Base-by-base conservation (phyloP, 2,888 invertebrate species). In the Tanytarsus gracilentus region DNA sequence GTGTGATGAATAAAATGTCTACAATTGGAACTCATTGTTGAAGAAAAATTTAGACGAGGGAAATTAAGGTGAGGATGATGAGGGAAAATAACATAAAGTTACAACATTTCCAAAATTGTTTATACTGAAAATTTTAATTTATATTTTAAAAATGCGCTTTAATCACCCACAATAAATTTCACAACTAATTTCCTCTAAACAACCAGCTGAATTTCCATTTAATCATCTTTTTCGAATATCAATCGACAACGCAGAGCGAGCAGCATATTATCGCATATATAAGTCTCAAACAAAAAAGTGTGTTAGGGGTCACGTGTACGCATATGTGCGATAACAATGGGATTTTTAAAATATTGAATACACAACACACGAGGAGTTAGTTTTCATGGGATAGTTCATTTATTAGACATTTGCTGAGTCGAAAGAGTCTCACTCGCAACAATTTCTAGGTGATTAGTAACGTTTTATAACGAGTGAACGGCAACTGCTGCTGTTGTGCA, bases 241-340 rank as follows among this genome's bases (percentile, higher is more conserved):
- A n/a, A n/a, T n/a, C n/a, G n/a, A n/a, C n/a, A n/a, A n/a, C n/a
- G n/a, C n/a, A n/a, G n/a, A n/a, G n/a, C n/a, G n/a, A n/a, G n/a
- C n/a, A n/a, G n/a, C n/a, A n/a, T n/a, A n/a, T n/a, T n/a, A n/a
- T n/a, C n/a, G n/a, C n/a, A n/a, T n/a, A 44, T 18, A 14, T 33
- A 36, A 16, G 23, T 8, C 33, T 56, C 44, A 40, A 48, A 58
- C 44, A 48, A 48, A 44, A 44, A 30, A 58, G 58, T 40, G 58
- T 58, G 58, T 58, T 40, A 58, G 58, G 58, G 58, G 58, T 58
- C 58, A 58, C 58, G 58, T 58, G 58, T 58, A 39, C 23, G 51
- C 30, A 30, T 30, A 51, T 51, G 40, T 29, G 48, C 58, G 58
- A 58, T 48, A 58, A 58, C 58, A 58, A 58, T 58, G 23, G 26